A percentile compares a stretch with the other conserved stretches of the same genome.
Evolutionary conservation across 2,113 vertebrate genomes (phyloP).

Genomic region (Psilopogon haemacephalus): DNA sequence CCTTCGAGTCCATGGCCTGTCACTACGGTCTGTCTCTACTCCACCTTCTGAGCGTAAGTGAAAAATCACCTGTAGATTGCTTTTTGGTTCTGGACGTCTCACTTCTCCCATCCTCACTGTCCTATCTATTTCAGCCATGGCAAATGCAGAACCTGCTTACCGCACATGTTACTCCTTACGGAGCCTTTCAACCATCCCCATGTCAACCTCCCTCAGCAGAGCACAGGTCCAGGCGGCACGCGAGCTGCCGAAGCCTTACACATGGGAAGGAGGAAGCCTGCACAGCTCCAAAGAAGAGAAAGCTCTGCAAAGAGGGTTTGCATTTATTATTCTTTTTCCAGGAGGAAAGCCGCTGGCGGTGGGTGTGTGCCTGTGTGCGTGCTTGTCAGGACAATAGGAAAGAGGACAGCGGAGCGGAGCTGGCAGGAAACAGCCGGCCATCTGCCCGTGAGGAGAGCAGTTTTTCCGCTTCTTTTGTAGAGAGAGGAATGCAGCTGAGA

Average conservation of each 20-base stretch:
- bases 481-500: slow-evolving; percentile 20
- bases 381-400: slow-evolving; percentile 38
- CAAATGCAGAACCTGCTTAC: neutral
- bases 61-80: neutral
- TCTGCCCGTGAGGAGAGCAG: neutral
- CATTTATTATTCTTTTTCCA: slow-evolving; percentile 40
- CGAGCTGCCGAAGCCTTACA: neutral
- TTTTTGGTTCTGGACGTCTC: fast-evolving
- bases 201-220: neutral
- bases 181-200: neutral
- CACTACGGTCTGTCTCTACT: neutral
- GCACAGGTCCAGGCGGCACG: neutral
- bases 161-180: neutral
- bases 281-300: neutral
- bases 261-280: neutral
- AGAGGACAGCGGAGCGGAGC: neutral
- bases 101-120: neutral
- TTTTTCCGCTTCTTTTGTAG: slow-evolving; percentile 40
- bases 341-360: neutral
- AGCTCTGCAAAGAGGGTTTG: neutral
- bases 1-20: neutral
- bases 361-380: neutral
- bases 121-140: neutral
- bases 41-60: neutral
- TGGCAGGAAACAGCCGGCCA: slow-evolving; percentile 55